These are phyloP conservation scores for Psittacula echo DNA, from an alignment of 2,797 vertebrate species.

Conservation along the genomic window DNA sequence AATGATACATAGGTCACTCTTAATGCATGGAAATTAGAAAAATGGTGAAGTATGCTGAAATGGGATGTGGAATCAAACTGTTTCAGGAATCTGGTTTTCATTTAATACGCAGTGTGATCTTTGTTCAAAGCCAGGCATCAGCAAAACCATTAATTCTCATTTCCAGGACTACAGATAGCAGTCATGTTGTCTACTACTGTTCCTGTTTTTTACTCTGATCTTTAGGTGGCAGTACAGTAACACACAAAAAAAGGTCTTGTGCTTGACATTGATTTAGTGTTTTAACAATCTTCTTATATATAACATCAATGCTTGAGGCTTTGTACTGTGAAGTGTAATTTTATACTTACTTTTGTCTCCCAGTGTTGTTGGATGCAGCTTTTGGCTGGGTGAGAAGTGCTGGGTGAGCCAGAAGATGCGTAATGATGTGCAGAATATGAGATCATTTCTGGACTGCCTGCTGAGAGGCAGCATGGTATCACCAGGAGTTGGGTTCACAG, in stretches of 20 bases:
- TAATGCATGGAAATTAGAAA: not conserved
- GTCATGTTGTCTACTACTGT: rapidly evolving
- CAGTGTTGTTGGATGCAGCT: not conserved
- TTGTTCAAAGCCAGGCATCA: not conserved
- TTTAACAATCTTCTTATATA: not conserved
- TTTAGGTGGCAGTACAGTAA: slow-evolving; percentile 74
- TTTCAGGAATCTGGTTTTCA: not conserved
- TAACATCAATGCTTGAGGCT: not conserved
- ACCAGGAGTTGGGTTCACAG: not conserved
- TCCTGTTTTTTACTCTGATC: slow-evolving; percentile 1
- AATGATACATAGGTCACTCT: not conserved
- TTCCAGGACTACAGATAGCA: not conserved
- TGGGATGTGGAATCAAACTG: not conserved
- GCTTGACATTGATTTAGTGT: not conserved
- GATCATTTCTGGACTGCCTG: not conserved
- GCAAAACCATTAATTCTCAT: rapidly evolving
- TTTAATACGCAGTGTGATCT: not conserved
- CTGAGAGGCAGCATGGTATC: not conserved
- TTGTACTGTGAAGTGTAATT: not conserved
- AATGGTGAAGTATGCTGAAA: not conserved
- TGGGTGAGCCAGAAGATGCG: not conserved
- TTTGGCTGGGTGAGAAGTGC: not conserved
- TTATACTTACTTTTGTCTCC: not conserved
- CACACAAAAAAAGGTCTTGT: not conserved
- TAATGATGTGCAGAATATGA: not conserved